phyloP scores from a whole-genome alignment of 2,113 vertebrate species.

The Orthonyx spaldingii region DNA sequence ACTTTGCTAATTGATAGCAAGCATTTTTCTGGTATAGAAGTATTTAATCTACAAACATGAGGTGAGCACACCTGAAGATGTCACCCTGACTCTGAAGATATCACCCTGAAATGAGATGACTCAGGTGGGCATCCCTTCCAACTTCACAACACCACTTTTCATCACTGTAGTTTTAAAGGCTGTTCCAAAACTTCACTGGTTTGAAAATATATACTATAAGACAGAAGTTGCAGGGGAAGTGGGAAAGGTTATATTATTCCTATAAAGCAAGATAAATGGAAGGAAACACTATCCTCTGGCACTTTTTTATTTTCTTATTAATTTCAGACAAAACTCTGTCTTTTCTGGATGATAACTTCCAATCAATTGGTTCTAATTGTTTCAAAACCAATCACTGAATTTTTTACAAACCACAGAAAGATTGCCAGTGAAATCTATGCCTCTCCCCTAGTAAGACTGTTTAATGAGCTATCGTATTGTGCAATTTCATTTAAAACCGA shows the following conservation, averaged over 20 bases:
- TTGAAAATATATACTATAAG: neutral
- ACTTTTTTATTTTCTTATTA: neutral
- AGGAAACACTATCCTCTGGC: neutral
- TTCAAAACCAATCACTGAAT: constrained; percentile 15
- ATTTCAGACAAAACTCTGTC: neutral
- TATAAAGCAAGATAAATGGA: neutral
- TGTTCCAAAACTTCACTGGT: neutral
- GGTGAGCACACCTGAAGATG: neutral
- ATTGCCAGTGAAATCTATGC: neutral
- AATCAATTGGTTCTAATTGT: neutral
- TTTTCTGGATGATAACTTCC: neutral
- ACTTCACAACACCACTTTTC: neutral
- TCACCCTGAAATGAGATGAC: neutral
- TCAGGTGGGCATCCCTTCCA: neutral
- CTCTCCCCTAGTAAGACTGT: neutral
- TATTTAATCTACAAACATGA: neutral
- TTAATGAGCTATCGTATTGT: neutral
- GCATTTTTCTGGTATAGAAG: neutral
- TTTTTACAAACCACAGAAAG: constrained; percentile 1
- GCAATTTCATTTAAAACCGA: constrained; percentile 53
- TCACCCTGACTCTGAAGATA: neutral
- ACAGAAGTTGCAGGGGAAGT: neutral
- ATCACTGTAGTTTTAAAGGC: neutral
- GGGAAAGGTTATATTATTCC: neutral
- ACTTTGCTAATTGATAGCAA: neutral